Conservation (phyloP, 2,888 invertebrate genomes). For the Campaea margaritaria region DNA sequence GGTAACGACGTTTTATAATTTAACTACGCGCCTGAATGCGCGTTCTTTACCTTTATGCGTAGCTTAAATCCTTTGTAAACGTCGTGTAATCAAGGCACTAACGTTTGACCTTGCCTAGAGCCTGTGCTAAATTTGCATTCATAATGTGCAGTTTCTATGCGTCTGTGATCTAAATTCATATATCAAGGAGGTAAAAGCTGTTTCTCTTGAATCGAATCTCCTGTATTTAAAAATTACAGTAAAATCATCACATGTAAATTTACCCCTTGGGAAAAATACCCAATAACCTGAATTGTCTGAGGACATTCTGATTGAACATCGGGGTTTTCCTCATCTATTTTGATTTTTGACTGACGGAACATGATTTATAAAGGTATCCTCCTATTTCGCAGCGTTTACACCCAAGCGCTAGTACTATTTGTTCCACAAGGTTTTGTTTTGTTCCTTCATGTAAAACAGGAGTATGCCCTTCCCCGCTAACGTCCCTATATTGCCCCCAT, state of each 20-base stretch:
- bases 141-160: neutral
- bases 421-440: slow-evolving; percentile 28
- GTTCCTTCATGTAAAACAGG: slow-evolving; percentile 34
- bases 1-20: slow-evolving; percentile 36
- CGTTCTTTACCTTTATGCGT: slow-evolving; percentile 38
- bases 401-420: slow-evolving; percentile 9
- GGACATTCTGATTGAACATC: too few relatives aligned
- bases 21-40: slow-evolving; percentile 25
- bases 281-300: too few relatives aligned
- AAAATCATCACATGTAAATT: too few relatives aligned
- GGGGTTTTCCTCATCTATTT: slow-evolving; percentile 8
- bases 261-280: too few relatives aligned
- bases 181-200: too few relatives aligned
- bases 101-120: slow-evolving; percentile 1
- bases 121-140: slow-evolving; percentile 4
- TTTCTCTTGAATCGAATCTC: too few relatives aligned
- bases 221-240: too few relatives aligned
- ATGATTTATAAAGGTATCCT: slow-evolving; percentile 4
- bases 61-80: slow-evolving; percentile 35
- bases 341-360: neutral
- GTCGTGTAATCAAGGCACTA: slow-evolving; percentile 20
- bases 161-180: neutral
- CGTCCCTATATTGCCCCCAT: slow-evolving; percentile 50
- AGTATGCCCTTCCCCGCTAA: slow-evolving; percentile 42
- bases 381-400: slow-evolving; percentile 2